These are phyloP conservation scores for Eudorcas thomsonii DNA, from an alignment of 2,113 vertebrate species.

Conservation along the genomic window DNA sequence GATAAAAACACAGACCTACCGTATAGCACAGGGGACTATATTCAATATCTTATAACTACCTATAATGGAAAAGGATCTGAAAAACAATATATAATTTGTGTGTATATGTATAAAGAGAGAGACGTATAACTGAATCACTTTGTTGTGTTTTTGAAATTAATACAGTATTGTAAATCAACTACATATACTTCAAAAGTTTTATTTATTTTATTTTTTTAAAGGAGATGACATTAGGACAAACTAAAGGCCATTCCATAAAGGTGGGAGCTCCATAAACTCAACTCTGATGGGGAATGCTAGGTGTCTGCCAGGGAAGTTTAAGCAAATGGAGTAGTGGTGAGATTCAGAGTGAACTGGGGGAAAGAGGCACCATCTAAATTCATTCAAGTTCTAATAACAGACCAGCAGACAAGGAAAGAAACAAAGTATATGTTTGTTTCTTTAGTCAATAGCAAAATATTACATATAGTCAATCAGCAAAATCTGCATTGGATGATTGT, in stretches of 20 bases:
- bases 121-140: background rate
- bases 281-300: background rate
- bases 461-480: rapidly evolving
- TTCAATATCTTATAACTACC: background rate
- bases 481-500: rapidly evolving
- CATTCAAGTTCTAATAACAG: background rate
- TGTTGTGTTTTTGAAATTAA: background rate
- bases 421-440: background rate
- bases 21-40: background rate
- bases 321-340: rapidly evolving
- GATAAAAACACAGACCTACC: background rate
- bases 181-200: background rate
- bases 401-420: background rate
- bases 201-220: background rate
- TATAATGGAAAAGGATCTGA: background rate
- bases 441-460: too few relatives aligned
- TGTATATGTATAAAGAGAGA: background rate
- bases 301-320: background rate
- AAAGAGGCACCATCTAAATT: too few relatives aligned
- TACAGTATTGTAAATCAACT: background rate
- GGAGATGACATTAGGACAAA: background rate
- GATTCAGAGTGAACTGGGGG: background rate
- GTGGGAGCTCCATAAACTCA: background rate
- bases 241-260: background rate
- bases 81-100: background rate